A percentile compares a stretch with the other conserved stretches of the same genome.
Conservation (phyloP, 2,113 vertebrate genomes). For the Megaleporinus macrocephalus region DNA sequence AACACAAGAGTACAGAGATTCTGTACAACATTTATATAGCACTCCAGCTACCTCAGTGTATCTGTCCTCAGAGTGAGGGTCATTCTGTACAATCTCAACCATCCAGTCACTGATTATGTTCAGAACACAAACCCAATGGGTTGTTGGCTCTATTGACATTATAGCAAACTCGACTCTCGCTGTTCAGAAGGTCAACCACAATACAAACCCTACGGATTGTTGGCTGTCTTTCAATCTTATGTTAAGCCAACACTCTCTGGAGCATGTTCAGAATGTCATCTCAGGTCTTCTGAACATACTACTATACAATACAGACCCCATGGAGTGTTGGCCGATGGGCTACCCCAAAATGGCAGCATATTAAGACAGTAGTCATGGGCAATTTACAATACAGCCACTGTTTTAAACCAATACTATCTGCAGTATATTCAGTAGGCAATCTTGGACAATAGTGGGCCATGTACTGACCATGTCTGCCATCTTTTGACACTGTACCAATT, state of each 20-base stretch:
- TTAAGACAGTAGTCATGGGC: neutral
- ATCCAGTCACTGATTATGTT: neutral
- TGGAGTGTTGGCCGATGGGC: neutral
- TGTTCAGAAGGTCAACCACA: neutral
- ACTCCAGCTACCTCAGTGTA: slow-evolving; percentile 32
- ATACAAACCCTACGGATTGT: neutral
- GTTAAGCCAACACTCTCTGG: slow-evolving; percentile 37
- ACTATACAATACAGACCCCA: slow-evolving; percentile 21
- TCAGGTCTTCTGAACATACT: slow-evolving; percentile 6
- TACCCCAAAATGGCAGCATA: neutral
- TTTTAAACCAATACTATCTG: too few relatives aligned
- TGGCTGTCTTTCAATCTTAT: slow-evolving; percentile 41
- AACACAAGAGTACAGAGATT: neutral
- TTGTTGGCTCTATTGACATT: neutral
- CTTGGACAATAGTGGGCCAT: too few relatives aligned
- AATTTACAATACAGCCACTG: neutral
- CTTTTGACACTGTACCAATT: neutral
- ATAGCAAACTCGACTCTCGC: neutral
- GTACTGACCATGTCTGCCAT: too few relatives aligned
- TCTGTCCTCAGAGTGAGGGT: neutral
- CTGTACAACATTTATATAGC: slow-evolving; percentile 20
- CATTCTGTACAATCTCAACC: neutral
- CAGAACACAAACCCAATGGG: neutral
- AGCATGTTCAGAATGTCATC: neutral
- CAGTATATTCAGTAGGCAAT: too few relatives aligned